Evolutionary conservation across 2,113 vertebrate species (phyloP), one percentile per base, ranked within the genome.

Genomic region (Callorhinus ursinus): DNA sequence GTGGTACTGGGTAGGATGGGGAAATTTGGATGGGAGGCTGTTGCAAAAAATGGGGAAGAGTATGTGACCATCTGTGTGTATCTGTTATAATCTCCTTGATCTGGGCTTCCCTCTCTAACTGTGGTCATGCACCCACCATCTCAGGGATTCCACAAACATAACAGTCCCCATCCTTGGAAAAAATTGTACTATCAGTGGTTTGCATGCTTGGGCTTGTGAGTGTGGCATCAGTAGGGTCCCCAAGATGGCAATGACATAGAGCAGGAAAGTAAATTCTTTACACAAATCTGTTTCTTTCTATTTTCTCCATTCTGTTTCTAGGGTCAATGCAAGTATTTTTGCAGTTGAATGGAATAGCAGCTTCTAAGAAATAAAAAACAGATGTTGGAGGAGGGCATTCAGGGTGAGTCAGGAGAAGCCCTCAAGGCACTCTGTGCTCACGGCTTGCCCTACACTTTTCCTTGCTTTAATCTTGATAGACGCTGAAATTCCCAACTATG

Each of bases 301-400:
- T 90, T 94, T 96, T 96, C 97, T 97, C n/a, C 49, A 90, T 96
- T 97, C 92, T 95, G 89, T 93, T 98, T 97, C 88, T 88, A 94
- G 90, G 96, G 96, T 96, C 96, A 97, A 42, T 87, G 85, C 90
- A 97, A 98, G 88, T 94, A 95, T 97, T 96, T 98, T 96, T 96
- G 95, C 94, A 98, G 92, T 97, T 97, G 95, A 97, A 96, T 95
- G 92, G 93, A 97, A 96, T 79, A 97, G 96, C 93, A 98, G 90
- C 93, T 97, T 96, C 93, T 96, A 95, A 95, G 90, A 97, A 98
- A 98, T 96, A 94, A 90, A 96, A 98, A 97, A 93, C 97, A 98
- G 97, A 98, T 97, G 96, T 97, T 93, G 92, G 88, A 96, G 88
- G 94, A 96, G 96, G 69, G 77, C 96, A 91, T 97, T 97, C 97